Evolutionary conservation across 2,888 invertebrate genomes (phyloP).

Genomic region (Nephrotoma guestfalica): DNA sequence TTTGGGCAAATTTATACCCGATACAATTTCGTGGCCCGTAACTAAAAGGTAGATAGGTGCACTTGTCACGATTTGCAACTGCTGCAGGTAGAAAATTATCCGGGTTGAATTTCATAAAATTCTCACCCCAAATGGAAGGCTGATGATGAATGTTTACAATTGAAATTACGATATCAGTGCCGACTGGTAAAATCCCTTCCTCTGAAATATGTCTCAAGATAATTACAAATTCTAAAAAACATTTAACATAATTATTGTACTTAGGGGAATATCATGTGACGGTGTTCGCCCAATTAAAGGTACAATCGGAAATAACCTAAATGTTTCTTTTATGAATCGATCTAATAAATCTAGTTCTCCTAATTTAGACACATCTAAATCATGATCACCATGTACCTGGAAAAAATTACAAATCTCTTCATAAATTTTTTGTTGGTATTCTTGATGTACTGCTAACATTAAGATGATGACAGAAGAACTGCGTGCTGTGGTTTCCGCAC

Average conservation of each 20-base stretch:
- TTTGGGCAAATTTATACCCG: neutral
- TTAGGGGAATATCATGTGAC: neutral
- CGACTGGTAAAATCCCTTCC: neutral
- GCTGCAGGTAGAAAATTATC: neutral
- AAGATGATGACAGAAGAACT: neutral
- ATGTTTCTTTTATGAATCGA: neutral
- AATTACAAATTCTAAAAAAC: neutral
- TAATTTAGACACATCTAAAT: neutral
- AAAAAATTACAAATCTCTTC: neutral
- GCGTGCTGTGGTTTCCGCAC: neutral
- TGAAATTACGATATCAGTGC: neutral
- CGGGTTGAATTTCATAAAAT: neutral
- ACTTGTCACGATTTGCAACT: neutral
- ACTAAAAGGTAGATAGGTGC: neutral
- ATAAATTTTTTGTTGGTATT: neutral
- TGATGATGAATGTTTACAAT: neutral
- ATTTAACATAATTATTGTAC: neutral
- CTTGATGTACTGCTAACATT: neutral
- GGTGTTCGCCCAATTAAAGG: neutral
- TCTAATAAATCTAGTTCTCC: neutral
- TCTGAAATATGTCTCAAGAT: neutral
- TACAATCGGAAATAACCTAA: neutral
- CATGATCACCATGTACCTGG: neutral
- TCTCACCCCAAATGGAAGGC: neutral
- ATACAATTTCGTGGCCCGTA: constrained; percentile 1